Conservation (phyloP, 2,888 invertebrate species). For the Margaritifera margaritifera region DNA sequence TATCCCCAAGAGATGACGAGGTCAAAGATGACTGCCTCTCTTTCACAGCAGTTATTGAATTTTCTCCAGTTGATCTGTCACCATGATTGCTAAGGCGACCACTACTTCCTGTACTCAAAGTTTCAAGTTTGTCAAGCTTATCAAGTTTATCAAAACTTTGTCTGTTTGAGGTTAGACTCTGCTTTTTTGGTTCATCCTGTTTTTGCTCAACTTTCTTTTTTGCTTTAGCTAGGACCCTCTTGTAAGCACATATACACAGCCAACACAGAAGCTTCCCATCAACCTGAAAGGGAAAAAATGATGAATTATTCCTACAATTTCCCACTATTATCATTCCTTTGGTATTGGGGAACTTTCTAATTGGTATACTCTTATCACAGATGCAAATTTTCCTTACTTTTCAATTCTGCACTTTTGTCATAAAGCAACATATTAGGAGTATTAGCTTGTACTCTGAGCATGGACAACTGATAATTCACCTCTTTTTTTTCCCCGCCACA, state of each 20-base stretch:
- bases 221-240: conserved; percentile 91
- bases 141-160: conserved; percentile 39
- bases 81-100: conserved; percentile 31
- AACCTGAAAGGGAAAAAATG: conserved; percentile 78
- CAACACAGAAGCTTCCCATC: conserved; percentile 96
- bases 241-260: conserved; percentile 94
- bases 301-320: background rate
- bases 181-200: conserved; percentile 49
- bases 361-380: no score
- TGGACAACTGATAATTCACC: no score
- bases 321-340: background rate
- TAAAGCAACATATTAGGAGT: no score
- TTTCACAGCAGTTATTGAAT: conserved; percentile 31
- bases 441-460: no score
- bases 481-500: no score
- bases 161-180: conserved; percentile 36
- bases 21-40: conserved; percentile 25
- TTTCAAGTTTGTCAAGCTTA: conserved; percentile 37
- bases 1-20: conserved; percentile 23
- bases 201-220: conserved; percentile 20
- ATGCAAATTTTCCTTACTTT: no score
- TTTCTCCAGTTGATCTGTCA: conserved; percentile 37
- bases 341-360: no score
- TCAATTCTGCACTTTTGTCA: no score
- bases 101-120: conserved; percentile 31